A percentile compares a stretch with the other conserved stretches of the same genome.
phyloP scores from a whole-genome alignment of 2,113 vertebrate genomes.

The Circaetus cinerascens region DNA sequence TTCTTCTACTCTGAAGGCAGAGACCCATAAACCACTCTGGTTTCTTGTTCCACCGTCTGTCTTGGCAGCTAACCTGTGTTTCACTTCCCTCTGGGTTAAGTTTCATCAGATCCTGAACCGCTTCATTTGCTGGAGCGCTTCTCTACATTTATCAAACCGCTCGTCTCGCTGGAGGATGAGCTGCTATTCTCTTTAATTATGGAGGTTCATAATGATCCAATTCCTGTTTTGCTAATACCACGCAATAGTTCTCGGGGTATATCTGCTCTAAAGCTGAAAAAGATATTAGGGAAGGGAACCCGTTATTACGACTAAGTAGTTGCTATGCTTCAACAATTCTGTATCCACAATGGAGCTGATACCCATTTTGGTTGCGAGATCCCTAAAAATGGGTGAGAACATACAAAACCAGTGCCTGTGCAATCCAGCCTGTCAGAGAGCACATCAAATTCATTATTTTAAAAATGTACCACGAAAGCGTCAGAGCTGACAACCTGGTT shows the following conservation, averaged over 20 bases:
- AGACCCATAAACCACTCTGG: background rate
- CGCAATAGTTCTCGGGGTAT: background rate
- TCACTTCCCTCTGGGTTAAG: background rate
- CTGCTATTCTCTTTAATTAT: background rate
- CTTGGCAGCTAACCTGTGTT: background rate
- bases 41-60: rapidly evolving
- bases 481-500: background rate
- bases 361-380: background rate
- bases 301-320: background rate
- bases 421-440: background rate
- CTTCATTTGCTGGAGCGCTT: background rate
- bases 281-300: background rate
- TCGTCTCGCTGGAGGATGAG: background rate
- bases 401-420: background rate
- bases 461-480: background rate
- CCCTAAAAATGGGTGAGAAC: background rate
- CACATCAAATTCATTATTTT: background rate
- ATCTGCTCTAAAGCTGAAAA: background rate
- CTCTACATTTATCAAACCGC: background rate
- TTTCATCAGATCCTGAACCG: background rate
- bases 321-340: background rate
- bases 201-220: background rate
- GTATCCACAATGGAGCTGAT: background rate
- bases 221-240: background rate
- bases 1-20: background rate